Base-by-base conservation (phyloP, 2,888 invertebrate species). In the Leptodirus hochenwartii region DNA sequence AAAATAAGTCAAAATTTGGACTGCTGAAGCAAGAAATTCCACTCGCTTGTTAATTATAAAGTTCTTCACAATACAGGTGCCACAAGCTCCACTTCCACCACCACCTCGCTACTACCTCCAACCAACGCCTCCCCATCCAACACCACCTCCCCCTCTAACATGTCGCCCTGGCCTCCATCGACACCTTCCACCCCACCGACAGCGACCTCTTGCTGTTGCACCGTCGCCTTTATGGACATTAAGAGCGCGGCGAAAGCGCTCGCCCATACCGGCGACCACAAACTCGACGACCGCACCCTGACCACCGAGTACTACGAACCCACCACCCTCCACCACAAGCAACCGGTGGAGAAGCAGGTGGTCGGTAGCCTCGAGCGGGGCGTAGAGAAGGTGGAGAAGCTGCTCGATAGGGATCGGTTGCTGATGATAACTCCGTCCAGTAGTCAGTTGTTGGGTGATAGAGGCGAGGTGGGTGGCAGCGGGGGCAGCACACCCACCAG, bases 201-300 rank as follows among this genome's bases (percentile, higher is more conserved):
- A 43, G 55, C 51, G 59, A 56, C 48, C 53, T 56, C 62, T 58
- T 64, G 65, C 58, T 69, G 61, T 63, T 84, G 82, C 59, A 80
- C 82, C 56, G 82, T 85, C 62, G 82, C 84, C 61, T 90, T 90
- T 68, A 87, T 88, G 75, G 90, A 91, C 69, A 88, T 90, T 66
- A 85, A 84, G 65, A 87, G 87, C 51, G 90, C 90, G 55, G 76
- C 85, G 54, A 90, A 88, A 64, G 55, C n/a, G n/a, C 20, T 84
- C 8, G 25, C 90, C 45, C 84, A 87, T 61, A 79, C 79, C 58
- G 74, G 75, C 49, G 85, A 87, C 58, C 84, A 87, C 62, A 77
- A 77, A 54, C 58, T 88, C 60, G 85, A 85, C 56, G 85, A 84
- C 53, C 66, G 80, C 51, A 70, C 76, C 49, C 73, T 84, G 61